Evolutionary conservation across 53 echinoderm and acorn worm genomes (phyloP), one percentile per base, ranked within the genome.

Genomic region (Glandiceps talaboti): DNA sequence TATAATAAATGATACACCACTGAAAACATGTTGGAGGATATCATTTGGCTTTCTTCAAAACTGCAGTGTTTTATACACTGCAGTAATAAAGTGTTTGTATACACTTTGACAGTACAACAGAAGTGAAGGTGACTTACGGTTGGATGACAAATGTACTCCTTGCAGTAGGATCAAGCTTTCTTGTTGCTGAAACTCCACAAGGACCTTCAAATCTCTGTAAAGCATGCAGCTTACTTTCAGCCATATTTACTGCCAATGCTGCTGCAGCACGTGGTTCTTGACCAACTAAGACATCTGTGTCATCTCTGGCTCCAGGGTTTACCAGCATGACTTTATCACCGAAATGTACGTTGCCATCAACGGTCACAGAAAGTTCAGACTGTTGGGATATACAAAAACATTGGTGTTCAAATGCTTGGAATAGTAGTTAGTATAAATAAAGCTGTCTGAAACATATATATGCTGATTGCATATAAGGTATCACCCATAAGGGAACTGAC

Each of bases 51-150:
- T n/a, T n/a, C n/a, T n/a, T n/a, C n/a, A n/a, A n/a, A n/a, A n/a
- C n/a, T n/a, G n/a, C n/a, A n/a, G n/a, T n/a, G n/a, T n/a, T n/a
- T n/a, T n/a, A n/a, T n/a, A n/a, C n/a, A n/a, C n/a, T n/a, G n/a
- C n/a, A n/a, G n/a, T n/a, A n/a, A n/a, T n/a, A n/a, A n/a, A n/a
- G n/a, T n/a, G n/a, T n/a, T n/a, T n/a, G n/a, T n/a, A n/a, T n/a
- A n/a, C n/a, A n/a, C n/a, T n/a, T n/a, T n/a, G n/a, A n/a, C n/a
- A n/a, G n/a, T n/a, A n/a, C n/a, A n/a, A n/a, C n/a, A n/a, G n/a
- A n/a, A n/a, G n/a, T n/a, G n/a, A n/a, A n/a, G n/a, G n/a, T 27
- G 10, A 93, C 97, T 93, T 82, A 97, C 97, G 93, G 92, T 45
- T 80, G 76, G 31, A 97, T 97, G 29, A 93, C 93, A 84, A 97